These are phyloP conservation scores for Azorinus chamasolen DNA, from an alignment of 2,888 invertebrate genomes.

Conservation along the genomic window DNA sequence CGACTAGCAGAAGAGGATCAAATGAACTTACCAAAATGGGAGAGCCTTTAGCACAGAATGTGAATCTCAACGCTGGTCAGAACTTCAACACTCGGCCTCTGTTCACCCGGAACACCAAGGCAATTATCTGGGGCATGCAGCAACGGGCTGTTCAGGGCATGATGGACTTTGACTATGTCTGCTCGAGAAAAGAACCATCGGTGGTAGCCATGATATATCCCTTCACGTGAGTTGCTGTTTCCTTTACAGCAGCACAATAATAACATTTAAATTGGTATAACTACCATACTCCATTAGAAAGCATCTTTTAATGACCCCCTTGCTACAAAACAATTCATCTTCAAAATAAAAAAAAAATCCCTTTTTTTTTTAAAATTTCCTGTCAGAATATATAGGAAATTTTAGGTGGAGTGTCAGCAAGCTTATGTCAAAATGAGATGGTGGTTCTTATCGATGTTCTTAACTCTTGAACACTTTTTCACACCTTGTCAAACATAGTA, in stretches of 20 bases:
- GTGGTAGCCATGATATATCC: slow-evolving; percentile 99
- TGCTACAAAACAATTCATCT: too few species aligned
- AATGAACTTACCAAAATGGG: slow-evolving; percentile 52
- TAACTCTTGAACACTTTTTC: too few species aligned
- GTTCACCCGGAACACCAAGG: slow-evolving; percentile 94
- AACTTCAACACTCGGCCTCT: slow-evolving; percentile 87
- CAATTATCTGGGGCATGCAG: slow-evolving; percentile 99
- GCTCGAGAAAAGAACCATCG: slow-evolving; percentile 93
- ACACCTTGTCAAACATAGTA: too few species aligned
- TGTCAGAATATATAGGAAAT: too few species aligned
- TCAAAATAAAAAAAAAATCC: too few species aligned
- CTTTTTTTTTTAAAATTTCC: too few species aligned
- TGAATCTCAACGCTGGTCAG: slow-evolving; percentile 21
- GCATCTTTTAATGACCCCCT: too few species aligned
- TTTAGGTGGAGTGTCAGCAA: too few species aligned
- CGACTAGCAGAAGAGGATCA: slow-evolving; percentile 71
- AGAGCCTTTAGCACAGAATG: slow-evolving; percentile 8
- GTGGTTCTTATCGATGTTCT: too few species aligned
- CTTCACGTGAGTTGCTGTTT: slow-evolving; percentile 89
- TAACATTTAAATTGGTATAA: too few species aligned
- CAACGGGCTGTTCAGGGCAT: slow-evolving; percentile 98
- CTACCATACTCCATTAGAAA: too few species aligned
- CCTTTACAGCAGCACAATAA: not conserved
- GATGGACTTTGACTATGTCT: slow-evolving; percentile 98
- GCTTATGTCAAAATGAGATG: too few species aligned